Base-by-base conservation (phyloP, 2,113 vertebrate genomes). In the Megaptera novaeangliae region DNA sequence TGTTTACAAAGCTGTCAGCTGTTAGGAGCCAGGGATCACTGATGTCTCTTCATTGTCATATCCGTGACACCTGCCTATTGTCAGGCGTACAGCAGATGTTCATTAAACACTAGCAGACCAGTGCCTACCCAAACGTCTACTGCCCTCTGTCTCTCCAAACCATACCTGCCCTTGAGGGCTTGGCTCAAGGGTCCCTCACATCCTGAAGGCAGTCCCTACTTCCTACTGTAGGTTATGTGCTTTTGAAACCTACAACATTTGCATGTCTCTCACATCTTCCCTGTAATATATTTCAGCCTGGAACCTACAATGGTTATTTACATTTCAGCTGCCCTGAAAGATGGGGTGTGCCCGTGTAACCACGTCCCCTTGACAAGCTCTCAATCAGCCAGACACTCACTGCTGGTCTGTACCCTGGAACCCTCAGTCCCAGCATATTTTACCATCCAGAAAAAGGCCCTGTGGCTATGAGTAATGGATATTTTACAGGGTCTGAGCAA, bases 151-250 rank as follows among this genome's bases (percentile, higher is more conserved):
- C 34, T 89, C 34, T 59, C 41, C 29, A 83, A 36, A 69, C 10
- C 0, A 0, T 6, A n/a, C 39, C 46, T 1, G 0, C 34, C 29
- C 64, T 55, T 4, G 1, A 52, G 31, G 41, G 46, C 29, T 66
- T 4, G 0, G 66, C 13, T 23, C 0, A 1, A 36, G 39, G 21
- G 8, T 14, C 8, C 41, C 12, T 21, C 13, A 8, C 13, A 2
- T 81, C n/a, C 8, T 13, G 31, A 61, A 49, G n/a, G 27, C 8
- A 18, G 34, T 41, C 10, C 9, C 69, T 83, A 25, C 25, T 41
- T 55, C 61, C 41, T 61, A 63, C 11, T 14, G 0, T 2, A 63
- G 20, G 71, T 25, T 1, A 13, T 27, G 34, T 66, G 57, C 66
- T 71, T 80, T 6, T 4, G 7, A 80, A 91, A 61, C 36, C 31